Conservation (phyloP, 1,140 invertebrate species). For the Pararge aegeria region DNA sequence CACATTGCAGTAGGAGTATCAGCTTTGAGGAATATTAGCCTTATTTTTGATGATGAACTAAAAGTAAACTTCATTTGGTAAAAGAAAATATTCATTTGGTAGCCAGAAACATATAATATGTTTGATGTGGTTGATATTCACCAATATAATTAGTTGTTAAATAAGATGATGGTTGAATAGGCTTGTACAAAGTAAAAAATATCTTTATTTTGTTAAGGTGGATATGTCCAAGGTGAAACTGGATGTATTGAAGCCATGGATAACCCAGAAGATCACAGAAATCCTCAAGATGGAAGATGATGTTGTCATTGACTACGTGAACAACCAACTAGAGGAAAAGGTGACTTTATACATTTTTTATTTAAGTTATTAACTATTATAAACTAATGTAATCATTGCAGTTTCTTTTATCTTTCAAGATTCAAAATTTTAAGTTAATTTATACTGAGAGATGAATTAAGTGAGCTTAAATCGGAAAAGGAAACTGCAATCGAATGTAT, state of each 20-base stretch:
- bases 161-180: no score
- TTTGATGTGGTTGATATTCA: no score
- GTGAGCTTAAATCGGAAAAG: slow-evolving; percentile 32
- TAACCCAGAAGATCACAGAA: slow-evolving; percentile 96
- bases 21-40: no score
- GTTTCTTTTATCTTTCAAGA: slow-evolving; percentile 36
- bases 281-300: slow-evolving; percentile 98
- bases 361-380: slow-evolving; percentile 47
- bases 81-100: no score
- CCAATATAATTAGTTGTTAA: no score
- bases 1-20: no score
- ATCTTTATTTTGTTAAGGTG: slow-evolving; percentile 83
- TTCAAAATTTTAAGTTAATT: not conserved
- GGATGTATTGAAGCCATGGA: slow-evolving; percentile 99
- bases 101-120: no score
- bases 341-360: slow-evolving; percentile 74
- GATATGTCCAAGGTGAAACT: slow-evolving; percentile 99
- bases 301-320: slow-evolving; percentile 98
- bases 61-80: no score
- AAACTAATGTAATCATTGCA: slow-evolving; percentile 75
- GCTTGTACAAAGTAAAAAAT: no score
- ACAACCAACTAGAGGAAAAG: slow-evolving; percentile 98
- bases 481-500: slow-evolving; percentile 77
- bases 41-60: no score
- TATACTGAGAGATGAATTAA: not conserved